A percentile compares a stretch with the other conserved stretches of the same genome.
Conservation (phyloP, 1,140 invertebrate species). For the Euwallacea fornicatus region DNA sequence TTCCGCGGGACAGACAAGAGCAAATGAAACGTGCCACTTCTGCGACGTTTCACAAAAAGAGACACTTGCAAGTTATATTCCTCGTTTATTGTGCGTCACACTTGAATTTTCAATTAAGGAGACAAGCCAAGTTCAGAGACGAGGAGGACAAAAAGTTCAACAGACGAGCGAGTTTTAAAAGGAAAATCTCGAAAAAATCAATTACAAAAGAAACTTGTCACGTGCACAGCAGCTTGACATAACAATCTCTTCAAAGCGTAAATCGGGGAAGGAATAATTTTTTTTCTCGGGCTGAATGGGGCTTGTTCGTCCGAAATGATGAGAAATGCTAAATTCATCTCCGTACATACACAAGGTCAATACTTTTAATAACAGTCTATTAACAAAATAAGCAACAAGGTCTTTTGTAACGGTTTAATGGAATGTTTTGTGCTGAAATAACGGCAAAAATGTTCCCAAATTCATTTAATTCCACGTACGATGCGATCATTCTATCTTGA, state of each 20-base stretch:
- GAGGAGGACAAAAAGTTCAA: slow-evolving; percentile 19
- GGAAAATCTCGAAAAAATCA: slow-evolving; percentile 11
- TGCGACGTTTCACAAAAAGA: slow-evolving; percentile 18
- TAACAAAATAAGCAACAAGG: too few relatives aligned
- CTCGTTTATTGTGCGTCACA: slow-evolving; percentile 20
- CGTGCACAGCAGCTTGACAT: slow-evolving; percentile 19
- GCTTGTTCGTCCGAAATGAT: background rate
- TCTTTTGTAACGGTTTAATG: too few relatives aligned
- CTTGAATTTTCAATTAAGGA: slow-evolving; percentile 31
- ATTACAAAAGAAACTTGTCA: slow-evolving; percentile 23
- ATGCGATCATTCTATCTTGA: too few relatives aligned
- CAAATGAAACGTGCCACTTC: slow-evolving; percentile 18
- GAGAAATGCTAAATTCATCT: too few relatives aligned
- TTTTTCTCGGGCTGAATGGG: background rate
- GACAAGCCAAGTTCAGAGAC: slow-evolving; percentile 14
- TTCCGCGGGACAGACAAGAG: too few relatives aligned
- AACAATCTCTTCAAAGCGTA: slow-evolving; percentile 16
- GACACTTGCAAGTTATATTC: slow-evolving; percentile 14
- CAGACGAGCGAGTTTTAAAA: slow-evolving; percentile 24
- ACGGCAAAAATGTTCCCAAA: background rate
- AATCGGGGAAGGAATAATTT: background rate
- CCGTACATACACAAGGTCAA: too few relatives aligned
- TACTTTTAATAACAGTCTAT: too few relatives aligned
- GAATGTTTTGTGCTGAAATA: background rate
- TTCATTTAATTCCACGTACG: background rate